Percentiles rank a stretch among this genome's conserved stretches.
Evolutionary conservation across 2,113 vertebrate genomes (phyloP).

Genomic region (Phalacrocorax brasilianus): DNA sequence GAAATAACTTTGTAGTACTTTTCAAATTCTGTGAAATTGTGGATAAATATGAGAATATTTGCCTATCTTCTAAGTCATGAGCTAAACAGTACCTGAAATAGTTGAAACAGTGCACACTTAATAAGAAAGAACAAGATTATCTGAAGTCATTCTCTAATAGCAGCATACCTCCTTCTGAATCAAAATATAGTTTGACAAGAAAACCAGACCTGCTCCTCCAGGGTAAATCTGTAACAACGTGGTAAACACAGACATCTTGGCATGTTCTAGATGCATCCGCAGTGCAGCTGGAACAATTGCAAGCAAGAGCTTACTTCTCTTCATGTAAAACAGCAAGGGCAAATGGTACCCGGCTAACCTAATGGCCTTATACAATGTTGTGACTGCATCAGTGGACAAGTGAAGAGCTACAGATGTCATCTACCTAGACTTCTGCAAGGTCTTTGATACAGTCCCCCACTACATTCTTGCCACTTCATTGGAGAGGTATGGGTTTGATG

Average conservation of each 20-base stretch:
- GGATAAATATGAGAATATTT: not conserved
- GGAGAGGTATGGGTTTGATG: not conserved
- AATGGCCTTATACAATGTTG: not conserved
- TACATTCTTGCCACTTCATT: not conserved
- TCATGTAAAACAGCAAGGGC: not conserved
- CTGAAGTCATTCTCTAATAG: not conserved
- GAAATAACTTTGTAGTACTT: not conserved
- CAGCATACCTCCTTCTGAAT: not conserved
- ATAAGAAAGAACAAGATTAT: not conserved
- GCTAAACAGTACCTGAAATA: not conserved
- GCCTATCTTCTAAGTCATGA: not conserved
- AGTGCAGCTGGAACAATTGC: not conserved
- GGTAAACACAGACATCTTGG: rapidly evolving
- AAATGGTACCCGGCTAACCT: not conserved
- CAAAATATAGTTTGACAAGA: not conserved
- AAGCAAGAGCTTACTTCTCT: not conserved
- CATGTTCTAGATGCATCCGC: not conserved
- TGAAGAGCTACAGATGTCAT: not conserved
- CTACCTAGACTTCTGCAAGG: not conserved
- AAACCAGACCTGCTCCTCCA: not conserved
- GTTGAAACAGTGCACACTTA: not conserved
- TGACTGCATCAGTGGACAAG: not conserved
- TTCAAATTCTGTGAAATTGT: not conserved
- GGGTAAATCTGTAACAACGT: not conserved
- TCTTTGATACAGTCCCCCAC: not conserved